Conservation (phyloP, 2,888 invertebrate species). For the Ophioninae sp. region DNA sequence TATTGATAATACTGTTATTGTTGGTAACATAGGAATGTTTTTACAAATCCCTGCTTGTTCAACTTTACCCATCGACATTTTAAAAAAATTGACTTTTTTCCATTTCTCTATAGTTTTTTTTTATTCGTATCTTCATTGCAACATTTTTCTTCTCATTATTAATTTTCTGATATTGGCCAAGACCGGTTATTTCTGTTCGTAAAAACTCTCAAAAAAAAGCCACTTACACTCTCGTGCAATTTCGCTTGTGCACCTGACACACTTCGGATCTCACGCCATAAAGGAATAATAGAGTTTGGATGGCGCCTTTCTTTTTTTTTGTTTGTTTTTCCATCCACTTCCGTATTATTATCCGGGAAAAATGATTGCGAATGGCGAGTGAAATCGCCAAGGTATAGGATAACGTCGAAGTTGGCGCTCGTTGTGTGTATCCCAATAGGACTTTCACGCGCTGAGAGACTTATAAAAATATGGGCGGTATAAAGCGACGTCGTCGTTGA, state of each 20-base stretch:
- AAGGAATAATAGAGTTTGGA: conserved; percentile 16
- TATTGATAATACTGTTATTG: too few species aligned
- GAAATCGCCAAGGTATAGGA: not conserved
- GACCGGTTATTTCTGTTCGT: not conserved
- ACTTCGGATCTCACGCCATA: not conserved
- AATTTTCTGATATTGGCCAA: not conserved
- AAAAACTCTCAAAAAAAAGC: not conserved
- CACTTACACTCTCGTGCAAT: too few species aligned
- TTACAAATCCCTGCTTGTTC: too few species aligned
- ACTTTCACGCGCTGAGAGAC: not conserved
- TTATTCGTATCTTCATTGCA: not conserved
- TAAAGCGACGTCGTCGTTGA: conserved; percentile 42
- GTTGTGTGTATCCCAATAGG: not conserved
- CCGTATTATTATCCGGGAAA: conserved; percentile 6
- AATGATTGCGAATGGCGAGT: conserved; percentile 13
- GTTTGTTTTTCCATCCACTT: not conserved
- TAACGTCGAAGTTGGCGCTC: conserved; percentile 7
- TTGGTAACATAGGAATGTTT: too few species aligned
- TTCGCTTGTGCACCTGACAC: not conserved
- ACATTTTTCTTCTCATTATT: not conserved
- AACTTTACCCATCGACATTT: too few species aligned
- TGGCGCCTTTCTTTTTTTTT: not conserved
- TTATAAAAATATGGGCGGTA: conserved; percentile 39
- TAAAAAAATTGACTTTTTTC: too few species aligned
- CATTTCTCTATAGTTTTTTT: not conserved